Base-by-base conservation (phyloP, 2,888 invertebrate genomes). In the Pheosia gnoma region DNA sequence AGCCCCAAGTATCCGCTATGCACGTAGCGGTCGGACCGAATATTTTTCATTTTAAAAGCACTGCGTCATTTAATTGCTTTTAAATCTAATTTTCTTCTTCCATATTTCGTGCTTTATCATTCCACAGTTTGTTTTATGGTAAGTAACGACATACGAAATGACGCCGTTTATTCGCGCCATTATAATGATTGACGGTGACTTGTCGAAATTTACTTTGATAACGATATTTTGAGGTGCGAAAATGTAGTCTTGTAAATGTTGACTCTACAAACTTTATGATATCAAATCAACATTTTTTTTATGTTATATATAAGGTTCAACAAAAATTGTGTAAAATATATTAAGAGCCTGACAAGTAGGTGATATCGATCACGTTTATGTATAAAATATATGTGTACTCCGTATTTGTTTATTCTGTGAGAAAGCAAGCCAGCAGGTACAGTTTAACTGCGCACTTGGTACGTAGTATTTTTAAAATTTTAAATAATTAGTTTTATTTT, bases 101-200 rank as follows among this genome's bases (percentile, higher is more conserved):
- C 70, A 75, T 76, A 71, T 80, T 83, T 81, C 82, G 81, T 86
- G 85, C 83, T 82, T 81, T 85, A 85, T 88, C 87, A 85, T 80
- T 80, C 68, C 69, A 69, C 72, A 67, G 74, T 82, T 87, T 84
- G 77, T 83, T 87, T 85, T 82, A 84, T 79, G 79, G 74, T 72
- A 78, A 81, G 73, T 74, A 78, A 84, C 43, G 57, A 45, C 25
- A 57, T 36, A 84, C 43, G 57, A 45, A 43, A 57, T 45, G 78
- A 79, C 80, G 78, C 75, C 73, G 74, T 71, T 74, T 75, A 77
- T 75, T 78, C 64, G 60, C 68, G 71, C 76, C 75, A 80, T 81
- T 78, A 78, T 72, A 78, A 79, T 78, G 77, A 84, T 82, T 79
- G 73, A 65, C 70, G 65, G 75, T 87, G 87, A 87, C 81, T 86